A percentile compares a stretch with the other conserved stretches of the same genome.
Conservation (phyloP, 2,113 vertebrate species). For the Nasalis larvatus region DNA sequence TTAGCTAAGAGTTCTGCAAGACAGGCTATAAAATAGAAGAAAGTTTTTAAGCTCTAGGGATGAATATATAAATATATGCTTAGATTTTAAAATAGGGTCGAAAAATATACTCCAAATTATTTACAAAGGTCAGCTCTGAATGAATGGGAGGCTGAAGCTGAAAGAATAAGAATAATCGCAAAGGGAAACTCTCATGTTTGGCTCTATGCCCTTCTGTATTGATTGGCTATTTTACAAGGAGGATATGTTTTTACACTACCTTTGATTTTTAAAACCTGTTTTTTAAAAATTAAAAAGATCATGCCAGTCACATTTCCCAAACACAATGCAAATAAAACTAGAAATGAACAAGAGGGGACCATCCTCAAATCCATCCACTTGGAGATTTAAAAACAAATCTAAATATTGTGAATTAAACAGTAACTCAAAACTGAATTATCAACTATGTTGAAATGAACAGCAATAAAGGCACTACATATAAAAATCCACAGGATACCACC, state of each 20-base stretch:
- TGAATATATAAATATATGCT: not conserved
- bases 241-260: not conserved
- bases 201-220: not conserved
- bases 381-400: conserved; percentile 52
- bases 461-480: conserved; percentile 15
- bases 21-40: not conserved
- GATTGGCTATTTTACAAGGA: not conserved
- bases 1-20: not conserved
- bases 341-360: not conserved
- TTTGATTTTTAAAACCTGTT: conserved; percentile 32
- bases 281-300: conserved; percentile 46
- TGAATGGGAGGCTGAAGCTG: not conserved
- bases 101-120: not conserved
- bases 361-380: not conserved
- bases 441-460: conserved; percentile 50
- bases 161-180: not conserved
- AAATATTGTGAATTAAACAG: conserved; percentile 63
- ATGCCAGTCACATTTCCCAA: not conserved
- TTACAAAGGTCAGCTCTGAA: conserved; percentile 4
- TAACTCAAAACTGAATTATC: conserved; percentile 58
- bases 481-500: conserved; percentile 51
- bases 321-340: conserved; percentile 27
- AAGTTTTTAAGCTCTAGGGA: not conserved
- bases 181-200: not conserved
- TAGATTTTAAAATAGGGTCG: not conserved